Conservation (phyloP, 2,113 vertebrate genomes). For the Strix uralensis region DNA sequence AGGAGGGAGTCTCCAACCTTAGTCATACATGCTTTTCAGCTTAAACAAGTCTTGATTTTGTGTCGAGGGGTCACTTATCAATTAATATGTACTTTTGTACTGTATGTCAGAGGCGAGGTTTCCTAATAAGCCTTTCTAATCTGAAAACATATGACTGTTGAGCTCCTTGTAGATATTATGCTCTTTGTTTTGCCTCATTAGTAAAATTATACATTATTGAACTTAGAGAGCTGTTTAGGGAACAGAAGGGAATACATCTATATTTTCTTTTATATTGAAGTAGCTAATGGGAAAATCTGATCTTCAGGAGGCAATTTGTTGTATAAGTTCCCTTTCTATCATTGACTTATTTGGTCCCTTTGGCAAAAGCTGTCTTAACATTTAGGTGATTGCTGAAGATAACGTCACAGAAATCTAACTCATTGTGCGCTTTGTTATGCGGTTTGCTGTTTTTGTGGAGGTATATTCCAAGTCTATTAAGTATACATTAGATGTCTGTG, state of each 20-base stretch:
- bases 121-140: background rate
- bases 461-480: background rate
- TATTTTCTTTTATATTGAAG: background rate
- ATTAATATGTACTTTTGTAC: background rate
- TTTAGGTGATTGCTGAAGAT: background rate
- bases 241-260: background rate
- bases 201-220: background rate
- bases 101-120: background rate
- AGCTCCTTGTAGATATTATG: background rate
- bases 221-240: background rate
- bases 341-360: background rate
- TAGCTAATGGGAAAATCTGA: background rate
- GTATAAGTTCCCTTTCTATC: background rate
- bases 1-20: background rate
- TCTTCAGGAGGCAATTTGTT: background rate
- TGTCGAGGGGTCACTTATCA: background rate
- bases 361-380: background rate
- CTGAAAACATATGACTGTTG: rapidly evolving
- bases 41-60: background rate
- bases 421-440: background rate
- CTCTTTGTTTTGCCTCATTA: background rate
- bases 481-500: no score
- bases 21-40: background rate
- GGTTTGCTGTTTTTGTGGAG: background rate
- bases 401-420: background rate